phyloP scores from a whole-genome alignment of 2,888 invertebrate genomes.

The Apamea crenata region DNA sequence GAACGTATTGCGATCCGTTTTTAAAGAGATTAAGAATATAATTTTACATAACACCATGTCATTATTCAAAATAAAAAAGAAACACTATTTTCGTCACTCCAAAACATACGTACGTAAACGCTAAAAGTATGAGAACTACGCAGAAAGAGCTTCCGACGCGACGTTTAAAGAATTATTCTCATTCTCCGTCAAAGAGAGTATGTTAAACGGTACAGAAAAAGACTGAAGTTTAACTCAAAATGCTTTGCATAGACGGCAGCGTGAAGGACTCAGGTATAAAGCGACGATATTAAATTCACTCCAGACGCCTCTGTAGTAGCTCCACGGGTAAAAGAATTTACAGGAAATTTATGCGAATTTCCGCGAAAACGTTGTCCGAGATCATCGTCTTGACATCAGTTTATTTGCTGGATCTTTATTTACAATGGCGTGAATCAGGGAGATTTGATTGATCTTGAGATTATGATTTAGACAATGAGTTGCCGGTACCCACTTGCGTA shows the following conservation, averaged over 20 bases:
- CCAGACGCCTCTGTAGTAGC: neutral
- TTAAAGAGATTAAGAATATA: neutral
- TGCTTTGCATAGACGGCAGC: neutral
- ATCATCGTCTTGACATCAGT: neutral
- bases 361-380: too few species aligned
- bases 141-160: neutral
- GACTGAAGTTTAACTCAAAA: constrained; percentile 22
- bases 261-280: neutral
- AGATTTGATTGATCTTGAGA: neutral
- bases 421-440: neutral
- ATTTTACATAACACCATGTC: neutral
- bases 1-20: too few species aligned
- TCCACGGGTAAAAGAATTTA: neutral
- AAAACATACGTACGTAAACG: neutral
- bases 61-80: neutral
- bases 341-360: constrained; percentile 5
- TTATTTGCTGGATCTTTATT: neutral
- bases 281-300: constrained; percentile 9
- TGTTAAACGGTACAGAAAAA: constrained; percentile 7
- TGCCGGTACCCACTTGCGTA: too few species aligned
- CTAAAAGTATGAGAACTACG: neutral
- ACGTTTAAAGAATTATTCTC: neutral
- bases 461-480: neutral
- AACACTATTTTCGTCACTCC: neutral
- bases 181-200: constrained; percentile 25